A percentile compares a stretch with the other conserved stretches of the same genome.
These are phyloP conservation scores for Rhingia campestris DNA, from an alignment of 2,888 invertebrate genomes.

Conservation along the genomic window DNA sequence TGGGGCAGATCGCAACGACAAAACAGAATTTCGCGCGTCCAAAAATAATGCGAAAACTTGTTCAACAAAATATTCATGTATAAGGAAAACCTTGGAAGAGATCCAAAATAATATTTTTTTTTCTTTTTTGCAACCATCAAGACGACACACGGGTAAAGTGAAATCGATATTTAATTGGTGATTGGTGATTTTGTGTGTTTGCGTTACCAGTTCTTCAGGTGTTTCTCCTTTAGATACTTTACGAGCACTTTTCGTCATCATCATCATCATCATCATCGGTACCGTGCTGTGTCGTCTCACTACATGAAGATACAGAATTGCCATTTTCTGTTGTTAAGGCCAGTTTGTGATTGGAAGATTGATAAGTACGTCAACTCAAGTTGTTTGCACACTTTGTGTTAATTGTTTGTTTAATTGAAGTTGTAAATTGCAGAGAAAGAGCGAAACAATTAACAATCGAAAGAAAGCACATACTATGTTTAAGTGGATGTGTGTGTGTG, in stretches of 20 bases:
- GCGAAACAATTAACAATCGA: not conserved
- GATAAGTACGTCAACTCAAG: slow-evolving; percentile 26
- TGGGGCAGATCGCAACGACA: slow-evolving; percentile 8
- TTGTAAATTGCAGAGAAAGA: slow-evolving; percentile 2
- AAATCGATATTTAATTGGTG: slow-evolving; percentile 73
- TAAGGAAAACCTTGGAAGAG: slow-evolving; percentile 51
- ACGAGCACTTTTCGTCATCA: not conserved
- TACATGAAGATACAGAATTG: slow-evolving; percentile 31
- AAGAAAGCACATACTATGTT: slow-evolving; percentile 24
- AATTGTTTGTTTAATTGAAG: slow-evolving; percentile 55
- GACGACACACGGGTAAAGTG: slow-evolving; percentile 44
- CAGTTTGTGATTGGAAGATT: slow-evolving; percentile 25
- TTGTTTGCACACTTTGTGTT: slow-evolving; percentile 52
- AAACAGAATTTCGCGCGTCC: slow-evolving; percentile 43
- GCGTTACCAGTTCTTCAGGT: slow-evolving; percentile 48
- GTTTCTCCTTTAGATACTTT: not conserved
- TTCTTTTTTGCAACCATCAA: slow-evolving; percentile 3
- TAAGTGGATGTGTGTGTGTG: not conserved
- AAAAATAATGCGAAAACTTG: slow-evolving; percentile 64
- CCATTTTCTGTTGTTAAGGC: slow-evolving; percentile 15
- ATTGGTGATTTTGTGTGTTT: slow-evolving; percentile 48
- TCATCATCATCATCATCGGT: not conserved
- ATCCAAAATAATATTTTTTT: too few species aligned
- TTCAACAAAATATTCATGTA: slow-evolving; percentile 22
- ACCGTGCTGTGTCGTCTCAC: not conserved